phyloP scores from a whole-genome alignment of 2,113 vertebrate genomes.

The Neomonachus schauinslandi region DNA sequence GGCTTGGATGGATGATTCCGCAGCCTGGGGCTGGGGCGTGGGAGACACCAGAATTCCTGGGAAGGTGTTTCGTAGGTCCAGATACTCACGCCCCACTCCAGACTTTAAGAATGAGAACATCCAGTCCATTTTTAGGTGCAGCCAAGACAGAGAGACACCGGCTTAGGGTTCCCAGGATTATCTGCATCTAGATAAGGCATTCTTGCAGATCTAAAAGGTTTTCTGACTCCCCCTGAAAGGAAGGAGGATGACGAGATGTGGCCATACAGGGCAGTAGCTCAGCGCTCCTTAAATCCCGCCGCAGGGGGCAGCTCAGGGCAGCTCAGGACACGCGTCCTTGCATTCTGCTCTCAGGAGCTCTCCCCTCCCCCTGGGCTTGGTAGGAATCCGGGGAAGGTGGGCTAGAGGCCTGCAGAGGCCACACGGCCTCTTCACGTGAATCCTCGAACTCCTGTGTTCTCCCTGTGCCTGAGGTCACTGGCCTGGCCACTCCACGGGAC shows the following conservation, averaged over 20 bases:
- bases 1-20: not conserved
- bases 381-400: not conserved
- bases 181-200: not conserved
- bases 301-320: not conserved
- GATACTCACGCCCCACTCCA: rapidly evolving
- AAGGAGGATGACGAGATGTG: not conserved
- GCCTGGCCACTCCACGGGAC: not conserved
- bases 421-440: not conserved
- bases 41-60: not conserved
- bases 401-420: not conserved
- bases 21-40: not conserved
- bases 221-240: not conserved
- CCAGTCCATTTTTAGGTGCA: not conserved
- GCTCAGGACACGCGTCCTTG: not conserved
- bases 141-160: not conserved
- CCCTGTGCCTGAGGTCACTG: not conserved
- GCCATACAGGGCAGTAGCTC: not conserved
- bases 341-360: not conserved
- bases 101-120: not conserved
- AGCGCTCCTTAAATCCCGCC: not conserved
- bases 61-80: not conserved
- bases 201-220: not conserved
- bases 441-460: not conserved
- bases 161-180: not conserved
- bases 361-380: not conserved